Base-by-base conservation (phyloP, 2,888 invertebrate genomes). In the Hydraecia micacea region DNA sequence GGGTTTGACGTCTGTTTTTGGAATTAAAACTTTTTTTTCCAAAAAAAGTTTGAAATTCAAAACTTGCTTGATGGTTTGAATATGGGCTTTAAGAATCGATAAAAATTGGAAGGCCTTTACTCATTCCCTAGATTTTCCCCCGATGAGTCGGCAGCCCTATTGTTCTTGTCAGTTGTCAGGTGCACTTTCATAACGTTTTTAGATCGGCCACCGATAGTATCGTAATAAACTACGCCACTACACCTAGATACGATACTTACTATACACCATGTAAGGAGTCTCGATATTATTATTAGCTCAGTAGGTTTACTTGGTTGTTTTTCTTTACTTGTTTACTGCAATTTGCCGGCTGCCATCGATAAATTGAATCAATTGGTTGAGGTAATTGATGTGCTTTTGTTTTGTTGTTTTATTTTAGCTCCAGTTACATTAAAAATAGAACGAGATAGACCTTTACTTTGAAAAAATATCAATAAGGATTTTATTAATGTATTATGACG, bases 181-280 rank as follows among this genome's bases (percentile, higher is more conserved):
- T 89, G 89, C 85, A 88, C 88, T 91, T 90, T 91, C 86, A 74
- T 82, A 79, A 74, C 71, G 76, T 77, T 80, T 84, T 66, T 80
- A 81, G 82, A 79, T 81, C 73, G 42, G 32, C 32, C n/a, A 32
- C 52, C 55, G 73, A 82, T 85, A 81, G 60, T 42, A 68, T 62
- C 11, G 60, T 72, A 75, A 72, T 86, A 75, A 66, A 84, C 71
- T 66, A 83, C 32, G 55, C n/a, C 55, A 71, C 58, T 68, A 68
- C 46, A 25, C 63, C 49, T 42, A 42, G 63, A 69, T 42, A 39
- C 32, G 42, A 60, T 7, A 15, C 60, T 49, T 7, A 15, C 60
- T 49, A 77, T 52, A 75, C 36, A 49, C 69, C 78, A 42, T 78
- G 3, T 72, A 84, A 13, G 75, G 73, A 68, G 58, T 49, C 36